Evolutionary conservation across 1,140 invertebrate genomes (phyloP).

Genomic region (Drosophila saltans): DNA sequence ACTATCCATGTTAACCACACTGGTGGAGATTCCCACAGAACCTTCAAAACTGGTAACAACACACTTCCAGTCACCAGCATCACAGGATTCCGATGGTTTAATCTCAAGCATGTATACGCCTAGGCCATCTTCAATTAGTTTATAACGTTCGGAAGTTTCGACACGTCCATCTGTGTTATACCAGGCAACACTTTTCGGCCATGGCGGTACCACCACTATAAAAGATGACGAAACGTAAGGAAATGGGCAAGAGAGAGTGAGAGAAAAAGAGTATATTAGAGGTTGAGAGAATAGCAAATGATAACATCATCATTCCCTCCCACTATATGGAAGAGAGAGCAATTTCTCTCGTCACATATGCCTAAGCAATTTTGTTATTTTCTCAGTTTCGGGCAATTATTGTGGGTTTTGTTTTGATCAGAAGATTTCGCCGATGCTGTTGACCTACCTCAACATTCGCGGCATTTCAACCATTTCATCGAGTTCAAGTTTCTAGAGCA

Average conservation of each 20-base stretch:
- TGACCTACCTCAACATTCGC: constrained; percentile 78
- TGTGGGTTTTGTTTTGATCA: constrained; percentile 72
- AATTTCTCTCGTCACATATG: constrained; percentile 1
- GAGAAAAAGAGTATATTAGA: background rate
- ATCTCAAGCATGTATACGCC: constrained; percentile 91
- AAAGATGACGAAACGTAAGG: background rate
- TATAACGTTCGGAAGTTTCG: constrained; percentile 87
- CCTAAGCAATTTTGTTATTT: constrained; percentile 21
- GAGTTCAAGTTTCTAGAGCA: constrained; percentile 82
- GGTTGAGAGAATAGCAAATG: constrained; percentile 24
- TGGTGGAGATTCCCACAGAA: constrained; percentile 88
- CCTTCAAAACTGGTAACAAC: constrained; percentile 90
- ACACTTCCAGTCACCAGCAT: constrained; percentile 95
- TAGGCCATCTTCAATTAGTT: constrained; percentile 90
- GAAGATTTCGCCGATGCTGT: constrained; percentile 47
- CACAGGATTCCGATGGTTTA: constrained; percentile 88
- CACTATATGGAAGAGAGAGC: constrained; percentile 13
- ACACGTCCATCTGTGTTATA: constrained; percentile 92
- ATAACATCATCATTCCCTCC: background rate
- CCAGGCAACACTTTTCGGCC: constrained; percentile 91
- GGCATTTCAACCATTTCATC: constrained; percentile 55
- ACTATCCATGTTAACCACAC: constrained; percentile 88
- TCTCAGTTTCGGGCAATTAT: constrained; percentile 49
- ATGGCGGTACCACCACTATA: constrained; percentile 90
- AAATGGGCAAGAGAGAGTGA: constrained; percentile 17